Conservation (phyloP, 1,140 invertebrate genomes). For the Anthonomus grandis region DNA sequence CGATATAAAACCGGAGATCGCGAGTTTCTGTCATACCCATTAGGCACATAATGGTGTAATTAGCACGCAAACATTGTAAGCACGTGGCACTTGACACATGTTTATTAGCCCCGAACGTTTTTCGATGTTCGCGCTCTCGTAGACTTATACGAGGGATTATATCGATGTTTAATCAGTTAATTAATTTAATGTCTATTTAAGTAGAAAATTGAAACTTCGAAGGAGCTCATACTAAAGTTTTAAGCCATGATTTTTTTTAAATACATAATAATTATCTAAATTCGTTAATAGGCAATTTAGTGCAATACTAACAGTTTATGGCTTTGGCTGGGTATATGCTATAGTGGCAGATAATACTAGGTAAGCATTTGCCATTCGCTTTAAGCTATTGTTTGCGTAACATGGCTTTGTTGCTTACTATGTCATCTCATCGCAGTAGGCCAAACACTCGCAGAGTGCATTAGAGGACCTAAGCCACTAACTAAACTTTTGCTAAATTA, state of each 20-base stretch:
- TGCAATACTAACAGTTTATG: constrained; percentile 5
- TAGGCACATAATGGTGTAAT: constrained; percentile 17
- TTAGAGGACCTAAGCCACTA: constrained; percentile 14
- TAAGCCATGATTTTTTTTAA: background rate
- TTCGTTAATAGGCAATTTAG: constrained; percentile 4
- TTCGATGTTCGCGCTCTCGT: constrained; percentile 16
- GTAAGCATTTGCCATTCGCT: constrained; percentile 14
- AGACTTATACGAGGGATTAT: constrained; percentile 20
- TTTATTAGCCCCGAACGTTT: constrained; percentile 21
- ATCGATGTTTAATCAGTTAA: constrained; percentile 15
- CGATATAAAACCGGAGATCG: background rate
- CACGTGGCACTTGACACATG: constrained; percentile 22
- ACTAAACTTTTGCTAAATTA: constrained; percentile 15
- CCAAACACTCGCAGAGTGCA: constrained; percentile 4
- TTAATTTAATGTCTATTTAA: constrained; percentile 9
- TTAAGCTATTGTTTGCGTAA: constrained; percentile 14
- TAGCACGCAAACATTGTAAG: constrained; percentile 9
- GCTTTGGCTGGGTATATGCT: constrained; percentile 1
- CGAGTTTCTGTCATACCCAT: constrained; percentile 2
- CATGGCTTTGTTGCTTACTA: constrained; percentile 14
- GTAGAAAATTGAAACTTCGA: constrained; percentile 12
- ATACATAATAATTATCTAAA: background rate
- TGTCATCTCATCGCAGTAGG: constrained; percentile 18
- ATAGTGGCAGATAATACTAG: constrained; percentile 7
- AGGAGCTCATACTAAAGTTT: no score